Conservation (phyloP, 2,888 invertebrate genomes). For the Amphimallon solstitiale region DNA sequence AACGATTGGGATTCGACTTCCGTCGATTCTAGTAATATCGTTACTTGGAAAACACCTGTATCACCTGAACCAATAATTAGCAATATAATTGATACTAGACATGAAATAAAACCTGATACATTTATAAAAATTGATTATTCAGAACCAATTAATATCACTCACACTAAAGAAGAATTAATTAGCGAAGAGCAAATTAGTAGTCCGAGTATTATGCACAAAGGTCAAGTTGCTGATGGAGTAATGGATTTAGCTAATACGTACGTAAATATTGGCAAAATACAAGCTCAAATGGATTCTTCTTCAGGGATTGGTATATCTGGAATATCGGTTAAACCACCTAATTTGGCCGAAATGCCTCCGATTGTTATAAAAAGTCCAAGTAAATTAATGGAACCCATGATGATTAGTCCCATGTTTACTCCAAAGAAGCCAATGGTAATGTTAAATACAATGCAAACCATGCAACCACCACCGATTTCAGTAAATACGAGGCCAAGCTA, state of each 20-base stretch:
- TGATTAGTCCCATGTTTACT: slow-evolving; percentile 44
- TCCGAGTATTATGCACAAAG: slow-evolving; percentile 56
- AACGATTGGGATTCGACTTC: slow-evolving; percentile 51
- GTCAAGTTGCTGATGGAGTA: slow-evolving; percentile 61
- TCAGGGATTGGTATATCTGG: slow-evolving; percentile 51
- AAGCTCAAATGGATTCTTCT: slow-evolving; percentile 61
- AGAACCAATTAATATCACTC: slow-evolving; percentile 26
- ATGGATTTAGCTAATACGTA: slow-evolving; percentile 60
- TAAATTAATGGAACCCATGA: slow-evolving; percentile 38
- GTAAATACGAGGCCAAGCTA: slow-evolving; percentile 35
- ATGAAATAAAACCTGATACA: slow-evolving; percentile 18
- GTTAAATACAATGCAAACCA: slow-evolving; percentile 69
- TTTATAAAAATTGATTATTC: slow-evolving; percentile 26
- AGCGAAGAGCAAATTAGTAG: slow-evolving; percentile 28
- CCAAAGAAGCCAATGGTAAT: slow-evolving; percentile 49
- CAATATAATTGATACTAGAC: slow-evolving; percentile 29
- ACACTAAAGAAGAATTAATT: slow-evolving; percentile 17
- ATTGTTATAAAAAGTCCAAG: slow-evolving; percentile 40
- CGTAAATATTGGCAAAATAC: slow-evolving; percentile 63
- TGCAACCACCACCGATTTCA: slow-evolving; percentile 68
- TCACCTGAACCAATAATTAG: slow-evolving; percentile 32
- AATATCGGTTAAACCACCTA: slow-evolving; percentile 45
- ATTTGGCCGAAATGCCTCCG: slow-evolving; percentile 38
- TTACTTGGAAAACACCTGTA: slow-evolving; percentile 56
- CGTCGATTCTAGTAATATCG: slow-evolving; percentile 55